phyloP scores from a whole-genome alignment of 2,888 invertebrate species.

The Agrotis puta region DNA sequence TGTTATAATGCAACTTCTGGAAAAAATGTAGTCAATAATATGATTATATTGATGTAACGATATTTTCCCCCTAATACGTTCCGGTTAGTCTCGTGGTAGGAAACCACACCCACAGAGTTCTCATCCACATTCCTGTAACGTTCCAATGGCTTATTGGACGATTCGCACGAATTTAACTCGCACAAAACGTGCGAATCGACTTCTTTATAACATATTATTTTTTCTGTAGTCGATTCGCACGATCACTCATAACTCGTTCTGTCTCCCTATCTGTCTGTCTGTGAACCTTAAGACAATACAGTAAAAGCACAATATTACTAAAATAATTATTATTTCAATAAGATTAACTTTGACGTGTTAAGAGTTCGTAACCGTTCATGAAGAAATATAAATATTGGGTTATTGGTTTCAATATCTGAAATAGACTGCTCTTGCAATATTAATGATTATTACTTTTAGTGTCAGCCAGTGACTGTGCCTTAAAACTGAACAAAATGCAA shows the following conservation, averaged over 20 bases:
- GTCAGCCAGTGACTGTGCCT: constrained; percentile 15
- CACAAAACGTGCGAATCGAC: no score
- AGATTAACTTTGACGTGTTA: constrained; percentile 32
- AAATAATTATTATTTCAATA: constrained; percentile 22
- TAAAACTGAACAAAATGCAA: background rate
- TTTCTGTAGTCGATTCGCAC: no score
- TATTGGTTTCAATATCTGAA: constrained; percentile 26
- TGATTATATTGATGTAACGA: background rate
- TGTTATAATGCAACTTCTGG: constrained; percentile 1
- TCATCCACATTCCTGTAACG: constrained; percentile 1
- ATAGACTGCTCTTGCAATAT: constrained; percentile 16
- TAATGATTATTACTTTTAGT: constrained; percentile 26
- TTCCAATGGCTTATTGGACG: no score
- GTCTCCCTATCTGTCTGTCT: background rate
- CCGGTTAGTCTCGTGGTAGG: background rate
- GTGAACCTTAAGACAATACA: background rate
- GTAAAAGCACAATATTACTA: constrained; percentile 17
- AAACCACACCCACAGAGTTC: no score
- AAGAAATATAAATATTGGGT: constrained; percentile 44
- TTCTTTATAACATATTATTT: no score
- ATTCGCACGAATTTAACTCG: no score
- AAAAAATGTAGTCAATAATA: background rate
- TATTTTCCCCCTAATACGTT: background rate
- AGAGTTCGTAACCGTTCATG: constrained; percentile 41
- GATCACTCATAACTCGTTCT: background rate